A percentile compares a stretch with the other conserved stretches of the same genome.
These are phyloP conservation scores for Anas bahamensis DNA, from an alignment of 2,797 vertebrate species.

Conservation along the genomic window DNA sequence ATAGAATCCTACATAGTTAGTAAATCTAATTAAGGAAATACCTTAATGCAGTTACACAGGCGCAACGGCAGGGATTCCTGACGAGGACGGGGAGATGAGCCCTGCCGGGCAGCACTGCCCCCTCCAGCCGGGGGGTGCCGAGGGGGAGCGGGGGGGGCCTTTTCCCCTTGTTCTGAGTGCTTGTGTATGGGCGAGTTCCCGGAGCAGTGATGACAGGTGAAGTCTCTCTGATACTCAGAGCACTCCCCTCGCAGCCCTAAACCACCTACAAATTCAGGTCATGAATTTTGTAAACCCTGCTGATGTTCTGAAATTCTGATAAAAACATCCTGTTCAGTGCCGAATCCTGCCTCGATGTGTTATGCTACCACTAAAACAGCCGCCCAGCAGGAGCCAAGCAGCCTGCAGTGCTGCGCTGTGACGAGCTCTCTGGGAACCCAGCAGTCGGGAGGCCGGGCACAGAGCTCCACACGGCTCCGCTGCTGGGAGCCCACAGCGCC, in stretches of 20 bases:
- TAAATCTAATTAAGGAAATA: conserved; percentile 54
- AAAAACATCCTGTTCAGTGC: neutral
- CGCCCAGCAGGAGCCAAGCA: neutral
- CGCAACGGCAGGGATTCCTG: neutral
- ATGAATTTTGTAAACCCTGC: neutral
- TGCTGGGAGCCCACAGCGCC: neutral
- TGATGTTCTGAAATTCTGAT: accelerated
- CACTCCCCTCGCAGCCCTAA: neutral
- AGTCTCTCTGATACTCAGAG: neutral
- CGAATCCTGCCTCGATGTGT: neutral
- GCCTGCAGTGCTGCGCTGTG: neutral
- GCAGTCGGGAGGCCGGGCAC: too few species aligned
- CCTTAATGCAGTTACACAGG: conserved; percentile 1
- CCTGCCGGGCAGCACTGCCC: neutral
- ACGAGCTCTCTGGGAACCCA: neutral
- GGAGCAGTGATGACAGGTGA: neutral
- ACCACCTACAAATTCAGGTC: neutral
- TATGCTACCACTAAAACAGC: neutral
- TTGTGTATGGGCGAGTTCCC: accelerated
- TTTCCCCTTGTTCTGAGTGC: neutral
- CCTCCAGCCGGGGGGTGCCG: too few species aligned
- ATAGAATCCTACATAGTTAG: conserved; percentile 12
- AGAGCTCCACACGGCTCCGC: neutral
- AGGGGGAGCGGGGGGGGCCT: neutral
- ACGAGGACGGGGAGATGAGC: accelerated